Conservation (phyloP, 2,888 invertebrate species). For the Erebia epiphron region DNA sequence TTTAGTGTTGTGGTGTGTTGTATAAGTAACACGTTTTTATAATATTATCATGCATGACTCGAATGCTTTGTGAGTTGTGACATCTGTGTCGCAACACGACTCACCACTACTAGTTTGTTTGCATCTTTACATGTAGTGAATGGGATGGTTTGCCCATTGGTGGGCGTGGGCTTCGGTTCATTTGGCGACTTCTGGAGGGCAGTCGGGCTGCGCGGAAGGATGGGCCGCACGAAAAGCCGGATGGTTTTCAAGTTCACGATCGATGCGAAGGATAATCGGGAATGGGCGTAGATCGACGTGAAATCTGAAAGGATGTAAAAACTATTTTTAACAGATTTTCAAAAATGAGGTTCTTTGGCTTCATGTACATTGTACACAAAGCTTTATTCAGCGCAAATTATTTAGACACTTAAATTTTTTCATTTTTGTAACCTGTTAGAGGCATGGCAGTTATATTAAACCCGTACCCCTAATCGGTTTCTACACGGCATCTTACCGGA, state of each 20-base stretch:
- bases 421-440: no score
- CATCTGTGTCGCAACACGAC: not conserved
- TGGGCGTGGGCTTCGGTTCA: constrained; percentile 52
- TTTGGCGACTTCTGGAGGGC: constrained; percentile 94
- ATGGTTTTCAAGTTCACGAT: constrained; percentile 92
- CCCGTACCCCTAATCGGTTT: no score
- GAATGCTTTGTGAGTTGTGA: no score
- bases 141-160: constrained; percentile 20
- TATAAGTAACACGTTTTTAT: not conserved
- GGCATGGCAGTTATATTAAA: no score
- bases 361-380: no score
- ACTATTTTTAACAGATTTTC: not conserved
- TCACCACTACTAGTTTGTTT: not conserved
- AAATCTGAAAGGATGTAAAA: constrained; percentile 84
- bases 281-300: constrained; percentile 95
- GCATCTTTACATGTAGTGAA: constrained; percentile 22
- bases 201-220: constrained; percentile 96
- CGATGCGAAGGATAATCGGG: constrained; percentile 94
- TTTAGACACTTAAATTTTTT: no score
- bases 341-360: no score
- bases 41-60: no score
- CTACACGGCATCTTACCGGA: no score
- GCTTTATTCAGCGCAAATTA: no score
- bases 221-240: constrained; percentile 96
- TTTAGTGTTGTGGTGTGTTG: not conserved